Conservation (phyloP, 2,113 vertebrate genomes). For the Aviceda subcristata region DNA sequence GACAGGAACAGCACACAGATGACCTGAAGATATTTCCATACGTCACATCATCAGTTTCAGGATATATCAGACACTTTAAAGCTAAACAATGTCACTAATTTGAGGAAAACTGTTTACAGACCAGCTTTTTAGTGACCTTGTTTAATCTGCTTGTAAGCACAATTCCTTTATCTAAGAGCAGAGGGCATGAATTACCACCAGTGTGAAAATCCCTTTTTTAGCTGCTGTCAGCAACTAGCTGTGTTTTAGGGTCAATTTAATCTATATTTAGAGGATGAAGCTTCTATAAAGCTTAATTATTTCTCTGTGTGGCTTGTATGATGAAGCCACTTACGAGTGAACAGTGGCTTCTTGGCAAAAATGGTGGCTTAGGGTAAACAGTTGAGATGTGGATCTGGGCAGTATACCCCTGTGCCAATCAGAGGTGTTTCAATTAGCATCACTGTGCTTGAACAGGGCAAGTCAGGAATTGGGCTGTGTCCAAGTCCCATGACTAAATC, state of each 20-base stretch:
- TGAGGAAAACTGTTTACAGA: neutral
- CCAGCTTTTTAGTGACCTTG: neutral
- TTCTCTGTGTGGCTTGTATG: neutral
- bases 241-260: neutral
- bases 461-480: rapidly evolving
- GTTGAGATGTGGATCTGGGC: neutral
- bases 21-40: neutral
- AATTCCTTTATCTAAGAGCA: neutral
- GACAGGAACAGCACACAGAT: neutral
- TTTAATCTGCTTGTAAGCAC: neutral
- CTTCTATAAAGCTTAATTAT: neutral
- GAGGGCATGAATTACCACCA: neutral
- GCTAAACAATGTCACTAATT: neutral
- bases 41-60: neutral
- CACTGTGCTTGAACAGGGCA: neutral
- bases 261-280: neutral
- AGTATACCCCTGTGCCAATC: neutral
- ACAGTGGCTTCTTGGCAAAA: neutral
- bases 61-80: neutral
- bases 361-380: neutral
- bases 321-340: neutral
- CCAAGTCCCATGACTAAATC: neutral
- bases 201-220: neutral
- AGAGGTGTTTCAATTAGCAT: neutral
- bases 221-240: neutral